Percentiles rank a stretch among this genome's conserved stretches.
phyloP scores from a whole-genome alignment of 1,140 invertebrate genomes.

The Hyles euphorbiae region DNA sequence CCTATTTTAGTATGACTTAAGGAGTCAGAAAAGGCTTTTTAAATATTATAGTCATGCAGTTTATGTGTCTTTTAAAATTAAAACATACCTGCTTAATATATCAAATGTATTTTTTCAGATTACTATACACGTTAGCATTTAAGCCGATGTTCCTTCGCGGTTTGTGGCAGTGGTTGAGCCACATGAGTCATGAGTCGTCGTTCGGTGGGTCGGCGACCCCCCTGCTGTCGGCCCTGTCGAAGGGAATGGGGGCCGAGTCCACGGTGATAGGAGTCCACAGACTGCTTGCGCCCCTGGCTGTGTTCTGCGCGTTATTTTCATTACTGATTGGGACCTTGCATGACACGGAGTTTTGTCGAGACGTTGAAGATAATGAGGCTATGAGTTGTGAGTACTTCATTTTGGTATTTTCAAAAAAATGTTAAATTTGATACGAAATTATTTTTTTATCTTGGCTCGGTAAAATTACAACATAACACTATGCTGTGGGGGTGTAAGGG shows the following conservation, averaged over 20 bases:
- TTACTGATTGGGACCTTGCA: slow-evolving; percentile 90
- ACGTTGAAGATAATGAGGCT: slow-evolving; percentile 57
- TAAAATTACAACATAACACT: too few species aligned
- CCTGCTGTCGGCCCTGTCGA: slow-evolving; percentile 82
- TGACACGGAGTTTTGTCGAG: slow-evolving; percentile 88
- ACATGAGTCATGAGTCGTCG: slow-evolving; percentile 73
- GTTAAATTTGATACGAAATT: too few species aligned
- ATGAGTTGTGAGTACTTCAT: slow-evolving; percentile 36
- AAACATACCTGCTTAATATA: too few species aligned
- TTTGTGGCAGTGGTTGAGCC: slow-evolving; percentile 82
- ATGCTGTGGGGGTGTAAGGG: too few species aligned
- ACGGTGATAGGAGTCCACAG: slow-evolving; percentile 80
- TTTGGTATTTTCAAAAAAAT: slow-evolving; percentile 9
- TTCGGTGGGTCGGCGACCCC: slow-evolving; percentile 80
- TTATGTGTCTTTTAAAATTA: background rate
- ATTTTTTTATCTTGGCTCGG: too few species aligned
- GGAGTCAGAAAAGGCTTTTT: too few species aligned
- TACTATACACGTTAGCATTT: slow-evolving; percentile 91
- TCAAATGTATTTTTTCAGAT: slow-evolving; percentile 66
- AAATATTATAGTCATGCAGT: too few species aligned
- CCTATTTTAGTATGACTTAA: too few species aligned
- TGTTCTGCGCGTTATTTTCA: slow-evolving; percentile 91
- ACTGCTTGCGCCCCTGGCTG: slow-evolving; percentile 89
- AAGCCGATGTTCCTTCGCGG: slow-evolving; percentile 88
- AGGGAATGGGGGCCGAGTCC: slow-evolving; percentile 78